phyloP scores from a whole-genome alignment of 2,888 invertebrate genomes.

The Harpalus rufipes region DNA sequence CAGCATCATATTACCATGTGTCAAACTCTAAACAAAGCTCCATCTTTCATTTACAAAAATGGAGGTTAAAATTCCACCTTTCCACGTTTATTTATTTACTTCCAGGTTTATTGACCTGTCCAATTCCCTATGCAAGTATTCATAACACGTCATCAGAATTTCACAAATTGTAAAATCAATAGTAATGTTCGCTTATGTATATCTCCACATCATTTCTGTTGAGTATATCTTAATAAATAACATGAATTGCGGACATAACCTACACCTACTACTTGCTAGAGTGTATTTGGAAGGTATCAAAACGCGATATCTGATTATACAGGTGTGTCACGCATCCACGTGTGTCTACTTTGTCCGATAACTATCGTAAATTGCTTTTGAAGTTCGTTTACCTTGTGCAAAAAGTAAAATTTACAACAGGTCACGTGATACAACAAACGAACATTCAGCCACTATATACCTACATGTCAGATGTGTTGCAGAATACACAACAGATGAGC shows the following conservation, averaged over 20 bases:
- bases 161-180: conserved; percentile 36
- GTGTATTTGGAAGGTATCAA: conserved; percentile 60
- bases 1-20: neutral
- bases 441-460: conserved; percentile 56
- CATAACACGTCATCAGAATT: conserved; percentile 33
- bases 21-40: neutral
- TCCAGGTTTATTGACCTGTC: conserved; percentile 37
- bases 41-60: neutral
- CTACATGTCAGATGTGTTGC: conserved; percentile 52
- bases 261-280: conserved; percentile 36
- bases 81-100: conserved; percentile 32
- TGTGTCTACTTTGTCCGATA: conserved; percentile 66
- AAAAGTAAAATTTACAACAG: conserved; percentile 66
- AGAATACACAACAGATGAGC: conserved; percentile 6
- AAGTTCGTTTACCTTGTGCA: conserved; percentile 66
- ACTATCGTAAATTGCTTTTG: conserved; percentile 67
- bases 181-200: neutral
- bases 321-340: conserved; percentile 63
- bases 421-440: conserved; percentile 61
- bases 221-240: conserved; percentile 25
- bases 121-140: conserved; percentile 31
- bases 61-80: conserved; percentile 10
- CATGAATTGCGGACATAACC: conserved; percentile 25
- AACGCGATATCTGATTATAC: conserved; percentile 65
- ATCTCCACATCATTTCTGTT: neutral